phyloP scores from a whole-genome alignment of 2,797 vertebrate genomes.

The Danio kyathit region DNA sequence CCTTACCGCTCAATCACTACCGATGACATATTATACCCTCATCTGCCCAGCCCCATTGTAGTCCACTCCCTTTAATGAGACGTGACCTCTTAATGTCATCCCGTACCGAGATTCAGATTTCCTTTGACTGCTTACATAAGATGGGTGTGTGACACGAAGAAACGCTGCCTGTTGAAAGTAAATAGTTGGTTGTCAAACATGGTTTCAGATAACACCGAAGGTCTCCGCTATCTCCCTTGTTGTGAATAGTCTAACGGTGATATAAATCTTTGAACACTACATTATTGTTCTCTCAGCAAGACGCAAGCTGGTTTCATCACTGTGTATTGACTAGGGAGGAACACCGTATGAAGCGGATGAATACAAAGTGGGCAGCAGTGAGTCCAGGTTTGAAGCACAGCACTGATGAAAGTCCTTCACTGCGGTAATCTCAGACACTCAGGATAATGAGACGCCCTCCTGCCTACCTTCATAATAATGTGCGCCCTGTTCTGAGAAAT shows the following conservation, averaged over 20 bases:
- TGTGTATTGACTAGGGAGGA: conserved; percentile 9
- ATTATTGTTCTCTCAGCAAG: conserved; percentile 45
- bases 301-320: conserved; percentile 27
- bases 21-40: background rate
- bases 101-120: background rate
- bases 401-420: conserved; percentile 45
- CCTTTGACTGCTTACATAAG: background rate
- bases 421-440: conserved; percentile 42
- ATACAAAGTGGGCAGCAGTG: conserved; percentile 31
- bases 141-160: background rate
- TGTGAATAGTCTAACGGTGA: background rate
- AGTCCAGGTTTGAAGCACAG: conserved; percentile 11
- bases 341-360: conserved; percentile 3
- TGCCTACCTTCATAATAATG: conserved; percentile 30
- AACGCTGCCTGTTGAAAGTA: background rate
- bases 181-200: conserved; percentile 13
- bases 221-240: background rate
- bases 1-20: background rate
- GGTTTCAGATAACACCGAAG: background rate
- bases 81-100: background rate
- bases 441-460: conserved; percentile 41
- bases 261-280: conserved; percentile 36
- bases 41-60: background rate
- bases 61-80: background rate
- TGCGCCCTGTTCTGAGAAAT: conserved; percentile 36